A percentile compares a stretch with the other conserved stretches of the same genome.
Conservation (phyloP, 2,113 vertebrate species). For the Egretta garzetta region DNA sequence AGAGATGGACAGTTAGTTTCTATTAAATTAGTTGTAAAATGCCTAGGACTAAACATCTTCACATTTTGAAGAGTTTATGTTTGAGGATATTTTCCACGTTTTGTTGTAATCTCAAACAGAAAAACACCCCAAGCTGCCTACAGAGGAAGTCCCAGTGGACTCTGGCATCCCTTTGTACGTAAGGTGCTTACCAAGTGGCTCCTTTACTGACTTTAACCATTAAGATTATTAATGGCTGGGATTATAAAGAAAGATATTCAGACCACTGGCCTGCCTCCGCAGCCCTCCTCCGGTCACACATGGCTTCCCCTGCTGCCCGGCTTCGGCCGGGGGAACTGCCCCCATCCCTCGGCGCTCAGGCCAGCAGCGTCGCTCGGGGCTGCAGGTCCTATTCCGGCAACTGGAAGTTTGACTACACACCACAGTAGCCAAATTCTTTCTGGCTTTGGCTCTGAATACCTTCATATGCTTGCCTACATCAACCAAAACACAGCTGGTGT, state of each 20-base stretch:
- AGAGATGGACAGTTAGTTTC: background rate
- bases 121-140: background rate
- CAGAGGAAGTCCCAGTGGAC: background rate
- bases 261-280: background rate
- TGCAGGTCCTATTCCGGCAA: background rate
- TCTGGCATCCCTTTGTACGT: background rate
- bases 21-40: background rate
- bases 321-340: background rate
- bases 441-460: background rate
- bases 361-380: background rate
- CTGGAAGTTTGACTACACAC: fast-evolving
- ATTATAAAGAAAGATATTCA: background rate
- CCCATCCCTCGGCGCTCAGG: background rate
- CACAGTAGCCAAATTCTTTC: background rate
- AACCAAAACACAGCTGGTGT: background rate
- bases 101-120: background rate
- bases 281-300: background rate
- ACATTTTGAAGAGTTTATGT: background rate
- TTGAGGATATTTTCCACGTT: background rate
- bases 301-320: background rate
- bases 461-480: background rate
- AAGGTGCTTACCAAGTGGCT: background rate
- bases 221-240: background rate
- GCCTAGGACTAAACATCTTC: background rate
- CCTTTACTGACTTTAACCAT: background rate